Conservation (phyloP, 30 jellyfish, hydroid and myxozoan genomes). For the Catostylus mosaicus region DNA sequence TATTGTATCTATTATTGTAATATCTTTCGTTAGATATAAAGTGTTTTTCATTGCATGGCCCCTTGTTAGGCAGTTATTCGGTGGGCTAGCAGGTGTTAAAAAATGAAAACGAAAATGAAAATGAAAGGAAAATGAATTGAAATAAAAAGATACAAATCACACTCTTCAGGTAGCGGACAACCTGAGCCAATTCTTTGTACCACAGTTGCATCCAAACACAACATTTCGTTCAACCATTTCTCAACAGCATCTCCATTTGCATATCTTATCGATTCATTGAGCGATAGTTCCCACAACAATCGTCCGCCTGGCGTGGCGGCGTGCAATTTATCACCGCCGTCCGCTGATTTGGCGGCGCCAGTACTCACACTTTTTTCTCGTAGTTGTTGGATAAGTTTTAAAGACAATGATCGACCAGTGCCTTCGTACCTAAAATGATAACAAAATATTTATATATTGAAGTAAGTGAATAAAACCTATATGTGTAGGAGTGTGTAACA, state of each 20-base stretch:
- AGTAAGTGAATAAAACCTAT: no score
- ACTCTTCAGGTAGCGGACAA: slow-evolving; percentile 92
- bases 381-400: slow-evolving; percentile 91
- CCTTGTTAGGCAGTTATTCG: no score
- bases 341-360: slow-evolving; percentile 23
- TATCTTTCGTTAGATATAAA: no score
- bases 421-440: slow-evolving; percentile 91
- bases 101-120: not conserved
- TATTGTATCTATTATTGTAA: no score
- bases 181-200: slow-evolving; percentile 97
- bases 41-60: no score
- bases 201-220: slow-evolving; percentile 95
- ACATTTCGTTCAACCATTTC: slow-evolving; percentile 91
- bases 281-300: slow-evolving; percentile 76
- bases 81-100: not conserved
- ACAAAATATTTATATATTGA: no score
- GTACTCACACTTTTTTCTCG: slow-evolving; percentile 76
- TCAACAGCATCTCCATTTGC: slow-evolving; percentile 92
- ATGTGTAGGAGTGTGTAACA: no score
- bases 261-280: slow-evolving; percentile 94
- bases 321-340: not conserved
- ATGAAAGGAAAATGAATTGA: not conserved
- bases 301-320: slow-evolving; percentile 88
- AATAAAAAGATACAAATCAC: slow-evolving; percentile 97
- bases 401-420: slow-evolving; percentile 98